Base-by-base conservation (phyloP, 1,140 invertebrate genomes). In the Anadara kagoshimensis region DNA sequence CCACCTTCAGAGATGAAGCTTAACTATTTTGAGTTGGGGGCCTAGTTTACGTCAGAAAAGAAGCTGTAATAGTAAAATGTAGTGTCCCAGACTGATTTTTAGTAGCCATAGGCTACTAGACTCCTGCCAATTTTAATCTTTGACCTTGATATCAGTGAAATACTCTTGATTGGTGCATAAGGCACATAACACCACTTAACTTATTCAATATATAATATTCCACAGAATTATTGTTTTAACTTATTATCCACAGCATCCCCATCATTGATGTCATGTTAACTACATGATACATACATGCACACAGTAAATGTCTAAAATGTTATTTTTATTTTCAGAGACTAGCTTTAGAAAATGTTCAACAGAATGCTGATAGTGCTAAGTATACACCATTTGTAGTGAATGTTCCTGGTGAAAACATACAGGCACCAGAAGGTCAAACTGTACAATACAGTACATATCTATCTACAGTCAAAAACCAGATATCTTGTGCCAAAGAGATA, bases 351-450 rank as follows among this genome's bases (percentile, higher is more conserved):
- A 49, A 49, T 63, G 61, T 61, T 43, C 68, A 70, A 54, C 51
- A 63, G 41, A 70, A 70, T 70, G 49, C 68, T n/a, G 68, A 70
- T 22, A 70, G 58, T n/a, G 58, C 61, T 3, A 70, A 70, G 22
- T 70, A 54, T 49, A 61, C 54, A 16, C 68, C 59, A 44, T 61
- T 62, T 5, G 36, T 36, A 36, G 68, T 70, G 29, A 70, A 70
- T 59, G 57, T 70, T 51, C 68, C 68, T 18, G 63, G 63, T 61
- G 68, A 70, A 11, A 70, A 70, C 26, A 62, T 14, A 22, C 58
- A 70, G 51, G 18, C 56, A 12, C 59, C 68, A 51, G 47, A 59
- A 14, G 62, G 62, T n/a, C 62, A 64, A 51, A 7, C 47, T n/a
- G 24, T 62, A 54, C 68, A 70, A 20, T 70, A 70, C 44, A 53